Evolutionary conservation across 2,888 invertebrate genomes (phyloP).

Genomic region (Pandemis heparana): DNA sequence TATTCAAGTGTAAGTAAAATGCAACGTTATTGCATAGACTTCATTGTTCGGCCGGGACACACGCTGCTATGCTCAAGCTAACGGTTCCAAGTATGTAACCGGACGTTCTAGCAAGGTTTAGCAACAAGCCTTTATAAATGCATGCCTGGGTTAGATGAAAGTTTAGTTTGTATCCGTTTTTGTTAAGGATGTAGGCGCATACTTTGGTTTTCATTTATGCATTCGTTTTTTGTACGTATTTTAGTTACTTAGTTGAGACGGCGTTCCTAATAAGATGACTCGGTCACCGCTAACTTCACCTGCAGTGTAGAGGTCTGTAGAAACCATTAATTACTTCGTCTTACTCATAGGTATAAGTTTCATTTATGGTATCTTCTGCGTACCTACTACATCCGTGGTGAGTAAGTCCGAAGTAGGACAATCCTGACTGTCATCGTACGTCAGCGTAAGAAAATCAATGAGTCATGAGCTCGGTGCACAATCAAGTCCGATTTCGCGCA

Average conservation of each 20-base stretch:
- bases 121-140: conserved; percentile 18
- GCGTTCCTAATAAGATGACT: not conserved
- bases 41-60: conserved; percentile 58
- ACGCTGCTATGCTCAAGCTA: conserved; percentile 44
- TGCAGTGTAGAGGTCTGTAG: conserved; percentile 6
- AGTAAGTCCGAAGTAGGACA: conserved; percentile 37
- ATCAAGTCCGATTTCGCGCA: conserved; percentile 76
- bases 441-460: conserved; percentile 57
- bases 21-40: conserved; percentile 62
- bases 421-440: conserved; percentile 33
- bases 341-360: conserved; percentile 23
- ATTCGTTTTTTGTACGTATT: not conserved
- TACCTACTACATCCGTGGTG: conserved; percentile 31
- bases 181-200: conserved; percentile 24
- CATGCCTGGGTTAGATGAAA: conserved; percentile 30
- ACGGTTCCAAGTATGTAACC: conserved; percentile 34
- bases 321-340: conserved; percentile 11
- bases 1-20: conserved; percentile 52
- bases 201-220: conserved; percentile 10
- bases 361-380: conserved; percentile 19
- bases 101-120: conserved; percentile 38
- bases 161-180: conserved; percentile 31
- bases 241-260: too few relatives aligned
- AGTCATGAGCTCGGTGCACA: conserved; percentile 65
- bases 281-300: not conserved